Evolutionary conservation across 2,797 vertebrate genomes (phyloP).

Genomic region (Lates japonicus): DNA sequence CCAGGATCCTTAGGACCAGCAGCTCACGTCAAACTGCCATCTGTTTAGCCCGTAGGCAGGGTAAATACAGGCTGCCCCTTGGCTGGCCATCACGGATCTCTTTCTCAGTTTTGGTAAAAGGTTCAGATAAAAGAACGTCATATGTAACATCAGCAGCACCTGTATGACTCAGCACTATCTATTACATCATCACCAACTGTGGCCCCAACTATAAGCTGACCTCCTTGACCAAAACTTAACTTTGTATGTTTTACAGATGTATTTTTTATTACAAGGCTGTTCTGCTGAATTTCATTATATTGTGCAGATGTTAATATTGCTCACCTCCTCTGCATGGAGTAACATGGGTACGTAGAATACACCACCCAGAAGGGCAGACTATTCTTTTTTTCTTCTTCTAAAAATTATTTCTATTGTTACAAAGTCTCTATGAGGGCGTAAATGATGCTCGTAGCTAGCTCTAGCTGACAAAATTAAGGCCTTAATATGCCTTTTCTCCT

Average conservation of each 20-base stretch:
- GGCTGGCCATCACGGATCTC: conserved; percentile 15
- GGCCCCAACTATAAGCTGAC: background rate
- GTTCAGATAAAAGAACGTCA: conserved; percentile 24
- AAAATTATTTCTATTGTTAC: background rate
- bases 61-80: conserved; percentile 71
- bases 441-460: background rate
- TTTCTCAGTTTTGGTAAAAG: conserved; percentile 13
- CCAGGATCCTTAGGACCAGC: conserved; percentile 32
- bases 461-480: background rate
- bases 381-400: too few relatives aligned
- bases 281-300: background rate
- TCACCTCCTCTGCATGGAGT: background rate
- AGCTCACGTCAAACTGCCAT: conserved; percentile 51
- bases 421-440: background rate
- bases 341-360: background rate
- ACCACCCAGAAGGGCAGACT: background rate
- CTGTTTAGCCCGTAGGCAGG: conserved; percentile 61
- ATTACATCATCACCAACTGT: conserved; percentile 4
- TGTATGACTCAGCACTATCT: too few relatives aligned
- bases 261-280: background rate
- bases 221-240: background rate
- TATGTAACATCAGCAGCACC: conserved; percentile 1
- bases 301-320: background rate
- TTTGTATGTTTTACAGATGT: background rate
- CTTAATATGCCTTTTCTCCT: background rate